A percentile compares a stretch with the other conserved stretches of the same genome.
These are phyloP conservation scores for Artibeus jamaicensis DNA, from an alignment of 2,797 vertebrate genomes.

Conservation along the genomic window DNA sequence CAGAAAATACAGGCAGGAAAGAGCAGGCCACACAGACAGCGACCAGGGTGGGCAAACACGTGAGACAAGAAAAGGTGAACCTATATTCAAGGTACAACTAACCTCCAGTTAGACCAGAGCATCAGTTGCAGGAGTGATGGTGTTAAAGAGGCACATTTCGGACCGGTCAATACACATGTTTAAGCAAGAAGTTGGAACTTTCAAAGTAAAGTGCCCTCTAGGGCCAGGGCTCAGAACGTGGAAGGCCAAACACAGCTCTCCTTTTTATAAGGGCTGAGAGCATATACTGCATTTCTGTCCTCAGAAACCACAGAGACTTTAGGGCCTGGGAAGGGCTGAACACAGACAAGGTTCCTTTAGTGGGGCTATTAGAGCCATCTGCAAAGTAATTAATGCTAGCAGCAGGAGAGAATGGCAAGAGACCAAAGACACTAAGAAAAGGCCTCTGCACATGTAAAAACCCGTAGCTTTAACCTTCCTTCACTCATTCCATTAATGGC, in stretches of 20 bases:
- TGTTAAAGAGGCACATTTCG: neutral
- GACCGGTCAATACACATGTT: neutral
- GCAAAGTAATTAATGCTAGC: slow-evolving; percentile 72
- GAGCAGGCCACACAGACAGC: neutral
- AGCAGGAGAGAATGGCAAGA: slow-evolving; percentile 57
- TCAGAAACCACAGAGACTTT: neutral
- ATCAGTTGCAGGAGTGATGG: accelerated
- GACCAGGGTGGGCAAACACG: neutral
- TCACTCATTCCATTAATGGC: slow-evolving; percentile 65
- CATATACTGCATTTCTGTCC: neutral
- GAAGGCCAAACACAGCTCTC: neutral
- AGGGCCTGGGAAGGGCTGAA: slow-evolving; percentile 22
- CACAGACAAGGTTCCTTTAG: slow-evolving; percentile 28
- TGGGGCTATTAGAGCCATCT: slow-evolving; percentile 67
- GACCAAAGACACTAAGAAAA: neutral
- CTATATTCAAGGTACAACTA: neutral
- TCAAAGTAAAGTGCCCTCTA: neutral
- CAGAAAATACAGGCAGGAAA: neutral
- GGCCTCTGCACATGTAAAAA: slow-evolving; percentile 38
- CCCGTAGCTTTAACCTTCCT: neutral
- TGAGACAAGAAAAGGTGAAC: neutral
- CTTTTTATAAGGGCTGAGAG: neutral
- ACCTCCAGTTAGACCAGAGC: no score
- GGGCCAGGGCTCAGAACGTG: neutral
- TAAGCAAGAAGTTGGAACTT: neutral